These are phyloP conservation scores for Neogobius melanostomus DNA, from an alignment of 2,113 vertebrate genomes.

Conservation along the genomic window DNA sequence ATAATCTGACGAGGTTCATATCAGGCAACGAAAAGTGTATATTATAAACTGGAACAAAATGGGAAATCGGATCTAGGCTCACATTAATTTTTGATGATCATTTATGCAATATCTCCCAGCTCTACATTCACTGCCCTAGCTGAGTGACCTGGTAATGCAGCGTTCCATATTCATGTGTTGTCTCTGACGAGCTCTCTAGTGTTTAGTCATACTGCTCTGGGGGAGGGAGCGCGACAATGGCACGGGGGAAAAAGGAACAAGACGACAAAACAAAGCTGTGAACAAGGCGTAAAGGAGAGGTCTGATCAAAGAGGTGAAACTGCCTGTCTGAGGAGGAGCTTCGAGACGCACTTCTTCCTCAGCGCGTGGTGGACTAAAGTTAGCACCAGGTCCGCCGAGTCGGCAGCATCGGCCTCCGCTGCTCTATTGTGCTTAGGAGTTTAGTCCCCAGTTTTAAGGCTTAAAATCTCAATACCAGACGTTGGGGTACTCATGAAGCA, in stretches of 20 bases:
- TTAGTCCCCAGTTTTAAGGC: conserved; percentile 77
- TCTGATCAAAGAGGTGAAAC: conserved; percentile 64
- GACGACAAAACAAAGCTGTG: conserved; percentile 52
- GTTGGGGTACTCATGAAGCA: conserved; percentile 57
- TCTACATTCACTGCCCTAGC: too few relatives aligned
- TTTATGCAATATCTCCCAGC: too few relatives aligned
- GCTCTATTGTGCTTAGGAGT: conserved; percentile 80
- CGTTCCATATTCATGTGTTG: not conserved
- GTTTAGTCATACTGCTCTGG: conserved; percentile 22
- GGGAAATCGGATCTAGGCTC: too few relatives aligned
- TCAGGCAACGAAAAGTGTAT: too few relatives aligned
- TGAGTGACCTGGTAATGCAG: not conserved
- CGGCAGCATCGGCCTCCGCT: conserved; percentile 62
- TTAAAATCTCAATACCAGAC: conserved; percentile 73
- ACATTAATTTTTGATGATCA: too few relatives aligned
- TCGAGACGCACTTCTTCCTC: conserved; percentile 21
- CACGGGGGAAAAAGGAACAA: conserved; percentile 1
- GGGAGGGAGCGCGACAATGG: conserved; percentile 15
- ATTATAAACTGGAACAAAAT: too few relatives aligned
- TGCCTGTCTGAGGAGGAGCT: conserved; percentile 58
- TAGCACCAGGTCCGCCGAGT: conserved; percentile 55
- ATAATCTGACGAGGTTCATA: too few relatives aligned
- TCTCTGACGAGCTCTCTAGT: not conserved
- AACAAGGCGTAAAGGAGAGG: conserved; percentile 50
- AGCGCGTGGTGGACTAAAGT: conserved; percentile 20